Percentiles rank a stretch among this genome's conserved stretches.
These are phyloP conservation scores for Argyrosomus regius DNA, from an alignment of 2,797 vertebrate genomes.

Conservation along the genomic window DNA sequence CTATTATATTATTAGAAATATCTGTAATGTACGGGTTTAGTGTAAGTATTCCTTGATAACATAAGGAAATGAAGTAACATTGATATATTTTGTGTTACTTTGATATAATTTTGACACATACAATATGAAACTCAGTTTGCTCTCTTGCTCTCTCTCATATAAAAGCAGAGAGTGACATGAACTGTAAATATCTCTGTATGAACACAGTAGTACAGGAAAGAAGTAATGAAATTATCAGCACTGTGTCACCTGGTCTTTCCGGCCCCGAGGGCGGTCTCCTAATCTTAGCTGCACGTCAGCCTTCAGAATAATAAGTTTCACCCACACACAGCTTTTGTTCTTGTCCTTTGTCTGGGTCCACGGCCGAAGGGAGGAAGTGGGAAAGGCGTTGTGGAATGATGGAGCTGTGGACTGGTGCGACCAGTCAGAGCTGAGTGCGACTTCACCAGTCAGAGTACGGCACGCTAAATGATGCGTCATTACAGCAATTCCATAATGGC, in stretches of 20 bases:
- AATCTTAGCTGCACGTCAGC: slow-evolving; percentile 24
- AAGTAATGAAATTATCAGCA: background rate
- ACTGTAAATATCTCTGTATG: background rate
- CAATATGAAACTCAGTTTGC: background rate
- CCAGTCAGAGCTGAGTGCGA: background rate
- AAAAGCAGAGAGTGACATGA: background rate
- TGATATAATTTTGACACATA: background rate
- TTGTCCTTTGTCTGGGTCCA: slow-evolving; percentile 58
- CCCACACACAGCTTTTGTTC: slow-evolving; percentile 68
- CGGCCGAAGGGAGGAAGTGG: slow-evolving; percentile 38
- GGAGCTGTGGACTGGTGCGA: slow-evolving; percentile 43
- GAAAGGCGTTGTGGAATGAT: slow-evolving; percentile 51
- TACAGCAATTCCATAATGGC: slow-evolving; percentile 75
- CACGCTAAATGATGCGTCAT: slow-evolving; percentile 71
- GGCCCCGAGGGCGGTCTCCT: background rate
- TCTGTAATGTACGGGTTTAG: background rate
- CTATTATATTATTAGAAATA: background rate
- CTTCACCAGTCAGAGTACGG: slow-evolving; percentile 48
- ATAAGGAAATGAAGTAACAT: background rate
- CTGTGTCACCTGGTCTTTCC: slow-evolving; percentile 8
- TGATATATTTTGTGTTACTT: background rate
- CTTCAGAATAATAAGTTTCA: slow-evolving; percentile 56
- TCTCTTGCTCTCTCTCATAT: background rate
- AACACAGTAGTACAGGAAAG: background rate
- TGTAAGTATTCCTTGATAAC: too few relatives aligned